Conservation (phyloP, 2,797 vertebrate species). For the Urocyon cinereoargenteus region DNA sequence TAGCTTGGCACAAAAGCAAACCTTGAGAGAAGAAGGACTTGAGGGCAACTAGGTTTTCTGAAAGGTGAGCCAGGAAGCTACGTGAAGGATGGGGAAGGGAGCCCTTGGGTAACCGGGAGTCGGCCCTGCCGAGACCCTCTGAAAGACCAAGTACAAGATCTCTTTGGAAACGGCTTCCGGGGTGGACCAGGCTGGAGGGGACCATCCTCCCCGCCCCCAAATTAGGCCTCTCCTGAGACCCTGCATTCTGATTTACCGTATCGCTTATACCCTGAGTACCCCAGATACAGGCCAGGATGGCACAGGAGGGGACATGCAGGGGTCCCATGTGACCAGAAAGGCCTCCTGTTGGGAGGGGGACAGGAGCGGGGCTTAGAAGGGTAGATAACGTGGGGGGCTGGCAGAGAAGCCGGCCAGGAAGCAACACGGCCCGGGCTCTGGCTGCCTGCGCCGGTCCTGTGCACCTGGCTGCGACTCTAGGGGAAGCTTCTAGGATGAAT, state of each 20-base stretch:
- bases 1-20: background rate
- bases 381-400: background rate
- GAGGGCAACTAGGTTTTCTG: background rate
- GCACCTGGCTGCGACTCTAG: background rate
- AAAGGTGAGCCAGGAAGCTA: background rate
- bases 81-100: background rate
- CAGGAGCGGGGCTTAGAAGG: background rate
- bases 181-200: background rate
- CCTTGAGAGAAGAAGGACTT: too few species aligned
- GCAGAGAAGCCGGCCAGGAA: background rate
- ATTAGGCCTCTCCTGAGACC: background rate
- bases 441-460: background rate
- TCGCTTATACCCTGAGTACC: background rate
- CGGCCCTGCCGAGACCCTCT: background rate
- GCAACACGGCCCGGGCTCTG: background rate
- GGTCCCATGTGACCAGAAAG: background rate
- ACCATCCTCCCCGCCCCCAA: background rate
- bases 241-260: background rate
- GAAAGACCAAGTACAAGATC: rapidly evolving
- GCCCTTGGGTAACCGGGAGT: background rate
- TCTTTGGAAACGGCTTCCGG: background rate
- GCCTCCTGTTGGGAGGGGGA: background rate
- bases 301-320: background rate
- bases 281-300: background rate
- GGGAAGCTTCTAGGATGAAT: background rate